Evolutionary conservation across 2,113 vertebrate species (phyloP).

Genomic region (Thomomys bottae): DNA sequence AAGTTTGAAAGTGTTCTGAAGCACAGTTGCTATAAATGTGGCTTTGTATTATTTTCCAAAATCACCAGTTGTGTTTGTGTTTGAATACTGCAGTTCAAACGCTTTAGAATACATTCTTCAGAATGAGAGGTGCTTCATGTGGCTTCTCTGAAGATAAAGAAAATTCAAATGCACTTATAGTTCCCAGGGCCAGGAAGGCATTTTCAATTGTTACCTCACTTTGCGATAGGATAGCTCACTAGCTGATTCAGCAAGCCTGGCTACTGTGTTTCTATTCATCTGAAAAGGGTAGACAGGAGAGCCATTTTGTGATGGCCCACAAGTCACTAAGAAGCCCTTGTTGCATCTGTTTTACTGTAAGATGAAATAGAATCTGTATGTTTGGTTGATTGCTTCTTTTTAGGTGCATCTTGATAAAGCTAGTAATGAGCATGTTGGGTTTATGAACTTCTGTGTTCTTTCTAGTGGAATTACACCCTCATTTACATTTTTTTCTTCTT

Average conservation of each 20-base stretch:
- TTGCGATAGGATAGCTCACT: neutral
- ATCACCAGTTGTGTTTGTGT: neutral
- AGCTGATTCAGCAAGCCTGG: neutral
- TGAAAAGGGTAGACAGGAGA: constrained; percentile 1
- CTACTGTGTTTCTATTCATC: neutral
- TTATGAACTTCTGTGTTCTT: neutral
- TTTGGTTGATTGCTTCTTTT: constrained; percentile 14
- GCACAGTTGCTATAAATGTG: neutral
- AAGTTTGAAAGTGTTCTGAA: neutral
- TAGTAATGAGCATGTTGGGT: neutral
- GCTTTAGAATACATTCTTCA: constrained; percentile 35
- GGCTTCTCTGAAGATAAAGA: neutral
- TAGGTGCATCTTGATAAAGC: neutral
- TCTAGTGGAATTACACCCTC: neutral
- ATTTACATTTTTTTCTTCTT: constrained; percentile 7
- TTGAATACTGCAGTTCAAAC: constrained; percentile 16
- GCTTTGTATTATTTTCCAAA: constrained; percentile 1
- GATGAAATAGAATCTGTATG: constrained; percentile 24
- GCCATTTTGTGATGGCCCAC: constrained; percentile 27
- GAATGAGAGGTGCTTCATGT: neutral
- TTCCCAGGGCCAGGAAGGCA: constrained; percentile 36
- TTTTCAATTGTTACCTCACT: neutral
- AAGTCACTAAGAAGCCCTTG: constrained; percentile 48
- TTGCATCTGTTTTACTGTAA: constrained; percentile 26
- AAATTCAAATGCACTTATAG: neutral